Evolutionary conservation across 1,140 invertebrate species (phyloP).

Genomic region (Odontomachus brunneus): DNA sequence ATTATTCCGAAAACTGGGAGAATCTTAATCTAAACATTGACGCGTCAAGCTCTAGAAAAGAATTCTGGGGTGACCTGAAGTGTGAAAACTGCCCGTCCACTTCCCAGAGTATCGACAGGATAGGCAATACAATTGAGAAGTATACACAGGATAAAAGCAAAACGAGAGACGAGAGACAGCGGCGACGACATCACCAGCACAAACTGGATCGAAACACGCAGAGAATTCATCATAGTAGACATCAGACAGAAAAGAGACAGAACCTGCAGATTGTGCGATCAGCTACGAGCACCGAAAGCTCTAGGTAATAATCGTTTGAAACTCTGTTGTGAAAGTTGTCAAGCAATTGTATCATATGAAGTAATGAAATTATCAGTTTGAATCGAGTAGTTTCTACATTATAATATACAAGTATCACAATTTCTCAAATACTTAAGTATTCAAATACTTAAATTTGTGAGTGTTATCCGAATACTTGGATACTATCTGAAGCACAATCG

Average conservation of each 20-base stretch:
- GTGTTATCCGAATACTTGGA: too few species aligned
- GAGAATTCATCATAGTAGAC: conserved; percentile 32
- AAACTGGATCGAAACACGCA: conserved; percentile 75
- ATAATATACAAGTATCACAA: too few species aligned
- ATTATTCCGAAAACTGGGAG: conserved; percentile 85
- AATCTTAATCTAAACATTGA: conserved; percentile 83
- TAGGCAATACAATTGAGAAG: conserved; percentile 76
- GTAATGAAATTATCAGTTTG: too few species aligned
- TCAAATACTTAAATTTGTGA: too few species aligned
- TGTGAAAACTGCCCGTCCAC: conserved; percentile 83
- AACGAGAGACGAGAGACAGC: conserved; percentile 75
- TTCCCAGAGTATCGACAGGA: conserved; percentile 78
- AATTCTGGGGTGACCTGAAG: conserved; percentile 83
- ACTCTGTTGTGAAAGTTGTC: too few species aligned
- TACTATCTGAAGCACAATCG: too few species aligned
- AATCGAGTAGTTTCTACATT: too few species aligned
- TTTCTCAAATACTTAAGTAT: too few species aligned
- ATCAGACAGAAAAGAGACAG: conserved; percentile 22
- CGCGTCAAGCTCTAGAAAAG: conserved; percentile 75
- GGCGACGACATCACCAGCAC: conserved; percentile 75
- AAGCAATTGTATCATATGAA: too few species aligned
- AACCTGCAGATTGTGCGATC: conserved; percentile 44
- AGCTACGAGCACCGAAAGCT: conserved; percentile 80
- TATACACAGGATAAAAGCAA: conserved; percentile 75
- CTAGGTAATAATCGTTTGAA: conserved; percentile 68